Evolutionary conservation across 2,888 invertebrate species (phyloP), one percentile per base, ranked within the genome.

Genomic region (Tetragonula carbonaria): DNA sequence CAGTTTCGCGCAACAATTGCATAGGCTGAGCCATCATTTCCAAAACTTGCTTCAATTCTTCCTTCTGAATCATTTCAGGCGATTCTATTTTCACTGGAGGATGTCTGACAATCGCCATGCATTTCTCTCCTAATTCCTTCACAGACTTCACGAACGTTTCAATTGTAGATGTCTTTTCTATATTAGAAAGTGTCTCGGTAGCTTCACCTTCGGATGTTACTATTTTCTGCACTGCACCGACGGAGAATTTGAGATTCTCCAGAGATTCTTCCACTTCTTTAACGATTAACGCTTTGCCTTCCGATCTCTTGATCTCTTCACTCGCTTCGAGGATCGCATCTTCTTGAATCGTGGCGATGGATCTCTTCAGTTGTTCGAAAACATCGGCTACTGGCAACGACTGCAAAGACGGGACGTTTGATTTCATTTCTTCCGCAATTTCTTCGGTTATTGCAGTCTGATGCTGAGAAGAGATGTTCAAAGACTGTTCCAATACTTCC

Each of bases 301-400:
- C 55, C 2, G 73, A 28, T 13, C 14, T 21, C 0, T 66, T 0
- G 0, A 63, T 18, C 23, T 76, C 50, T 14, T 33, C 70, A 2
- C 28, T 33, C 2, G 76, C 14, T 67, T 88, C 82, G 51, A 89
- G 55, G 0, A 82, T 59, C 0, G 87, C 65, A 82, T 93, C 92
- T 80, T 94, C 93, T 67, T 94, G 93, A 11, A 93, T 83, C 57
- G 93, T 90, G 2, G 94, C 94, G 62, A 95, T 93, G 33, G 92
- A 95, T 90, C 80, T 92, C 90, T 95, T 93, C 21, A 95, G 87
- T 18, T 95, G 94, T 50, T 94, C 93, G 65, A 96, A 89, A n/a
- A 81, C 33, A 11, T 50, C 65, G 4, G 55, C 8, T 4, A 86
- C 38, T 16, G 74, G 50, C 4, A 78, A 50, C 4, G 80, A 74